Base-by-base conservation (phyloP, 1,140 invertebrate genomes). In the Cydia fagiglandana region DNA sequence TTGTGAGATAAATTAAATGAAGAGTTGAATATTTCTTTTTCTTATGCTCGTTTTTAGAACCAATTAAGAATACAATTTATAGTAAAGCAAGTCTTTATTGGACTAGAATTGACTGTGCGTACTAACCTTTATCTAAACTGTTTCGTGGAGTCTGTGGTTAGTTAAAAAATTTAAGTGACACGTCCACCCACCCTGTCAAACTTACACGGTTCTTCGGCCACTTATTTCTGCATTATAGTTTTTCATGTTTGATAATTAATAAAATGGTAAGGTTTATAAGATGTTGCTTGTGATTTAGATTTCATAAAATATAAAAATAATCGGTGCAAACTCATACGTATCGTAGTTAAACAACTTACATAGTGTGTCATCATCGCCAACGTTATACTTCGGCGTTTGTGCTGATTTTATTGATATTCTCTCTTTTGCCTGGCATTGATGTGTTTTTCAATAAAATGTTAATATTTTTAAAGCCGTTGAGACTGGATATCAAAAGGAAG, bases 401-500 rank as follows among this genome's bases (percentile, higher is more conserved):
- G 56, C 15, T 61, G 12, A 61, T 64, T 38, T 70, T 38, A 70
- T 70, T 45, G 30, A 70, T 38, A 64, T 79, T 78, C 70, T 76
- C 74, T 77, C 78, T 77, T 74, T 34, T 79, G 74, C 41, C 76
- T 76, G 70, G 5, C 45, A 24, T 53, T 68, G 53, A 38, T 10
- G 73, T 45, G 24, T 45, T 87, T 85, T 83, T 74, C 50, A 76
- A 75, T 81, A 73, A 38, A 70, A 38, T 86, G 81, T 73, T 78
- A 83, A 83, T 87, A 82, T 88, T 89, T 83, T 74, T 93, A 76
- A 89, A 97, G 99, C 98, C 99, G 81, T 94, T 99, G 68, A 95
- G 98, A 90, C 94, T 99, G 88, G 99, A 99, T 93, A 99, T 99
- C 86, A 99, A 99, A 94, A 95, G 99, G 83, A 99, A 99, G 90